Percentiles rank a stretch among this genome's conserved stretches.
phyloP scores from a whole-genome alignment of 2,797 vertebrate species.

The Remorina albescens region DNA sequence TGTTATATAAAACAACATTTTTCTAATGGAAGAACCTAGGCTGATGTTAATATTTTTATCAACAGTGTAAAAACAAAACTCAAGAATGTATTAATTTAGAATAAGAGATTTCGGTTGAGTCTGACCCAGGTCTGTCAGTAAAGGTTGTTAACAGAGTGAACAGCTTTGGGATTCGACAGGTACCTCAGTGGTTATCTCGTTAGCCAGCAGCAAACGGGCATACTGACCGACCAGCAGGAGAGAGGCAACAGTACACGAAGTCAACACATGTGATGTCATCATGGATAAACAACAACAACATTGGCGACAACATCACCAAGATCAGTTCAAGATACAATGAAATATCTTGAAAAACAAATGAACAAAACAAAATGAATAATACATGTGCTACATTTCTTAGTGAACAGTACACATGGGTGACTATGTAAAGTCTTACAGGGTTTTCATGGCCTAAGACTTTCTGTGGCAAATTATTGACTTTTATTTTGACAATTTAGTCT shows the following conservation, averaged over 20 bases:
- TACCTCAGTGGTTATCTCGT: constrained; percentile 97
- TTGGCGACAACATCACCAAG: constrained; percentile 17
- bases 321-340: neutral
- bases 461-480: no score
- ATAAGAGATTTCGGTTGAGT: neutral
- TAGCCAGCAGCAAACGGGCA: constrained; percentile 95
- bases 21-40: neutral
- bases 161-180: constrained; percentile 77
- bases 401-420: neutral
- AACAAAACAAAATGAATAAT: neutral
- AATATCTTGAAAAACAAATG: constrained; percentile 9
- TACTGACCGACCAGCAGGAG: constrained; percentile 89
- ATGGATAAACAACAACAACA: constrained; percentile 50
- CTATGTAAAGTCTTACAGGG: neutral
- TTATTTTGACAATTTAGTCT: neutral
- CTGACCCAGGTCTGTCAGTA: constrained; percentile 74
- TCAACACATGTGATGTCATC: constrained; percentile 79
- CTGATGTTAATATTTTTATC: neutral
- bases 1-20: no score
- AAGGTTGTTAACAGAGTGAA: constrained; percentile 23
- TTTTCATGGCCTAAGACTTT: neutral
- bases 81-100: neutral
- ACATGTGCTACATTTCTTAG: neutral
- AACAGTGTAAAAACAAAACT: neutral
- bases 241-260: constrained; percentile 90